A percentile compares a stretch with the other conserved stretches of the same genome.
Conservation (phyloP, 2,888 invertebrate species). For the Phyllotreta cruciferae region DNA sequence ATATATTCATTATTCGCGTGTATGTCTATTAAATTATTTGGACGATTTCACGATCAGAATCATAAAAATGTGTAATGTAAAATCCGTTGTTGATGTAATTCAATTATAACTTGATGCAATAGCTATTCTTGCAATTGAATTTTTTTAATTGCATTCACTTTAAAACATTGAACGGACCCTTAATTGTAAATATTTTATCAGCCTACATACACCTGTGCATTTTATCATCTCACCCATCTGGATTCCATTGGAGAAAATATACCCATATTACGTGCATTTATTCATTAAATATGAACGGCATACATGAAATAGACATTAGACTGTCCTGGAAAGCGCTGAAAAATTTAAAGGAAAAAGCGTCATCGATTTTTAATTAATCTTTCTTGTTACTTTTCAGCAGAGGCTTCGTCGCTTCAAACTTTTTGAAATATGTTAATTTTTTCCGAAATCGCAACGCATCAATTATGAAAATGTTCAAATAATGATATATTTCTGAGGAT, state of each 20-base stretch:
- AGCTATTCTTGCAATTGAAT: too few species aligned
- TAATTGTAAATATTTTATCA: too few species aligned
- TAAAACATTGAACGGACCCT: too few species aligned
- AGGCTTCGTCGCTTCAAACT: neutral
- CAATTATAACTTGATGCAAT: too few species aligned
- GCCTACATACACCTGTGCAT: neutral
- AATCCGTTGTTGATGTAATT: too few species aligned
- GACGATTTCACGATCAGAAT: too few species aligned
- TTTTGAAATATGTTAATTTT: constrained; percentile 2
- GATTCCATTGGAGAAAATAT: constrained; percentile 1
- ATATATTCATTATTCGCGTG: too few species aligned
- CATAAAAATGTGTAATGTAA: too few species aligned
- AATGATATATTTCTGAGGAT: too few species aligned
- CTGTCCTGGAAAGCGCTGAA: constrained; percentile 4
- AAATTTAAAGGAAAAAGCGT: neutral
- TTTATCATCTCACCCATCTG: neutral
- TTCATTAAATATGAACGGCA: constrained; percentile 2
- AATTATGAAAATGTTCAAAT: too few species aligned
- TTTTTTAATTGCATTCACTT: too few species aligned
- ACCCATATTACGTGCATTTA: neutral
- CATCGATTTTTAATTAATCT: constrained; percentile 13
- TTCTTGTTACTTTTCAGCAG: neutral
- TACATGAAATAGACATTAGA: constrained; percentile 10
- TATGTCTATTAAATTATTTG: too few species aligned
- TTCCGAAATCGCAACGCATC: neutral